These are phyloP conservation scores for Bambusicola thoracicus DNA, from an alignment of 2,113 vertebrate species.

Conservation along the genomic window DNA sequence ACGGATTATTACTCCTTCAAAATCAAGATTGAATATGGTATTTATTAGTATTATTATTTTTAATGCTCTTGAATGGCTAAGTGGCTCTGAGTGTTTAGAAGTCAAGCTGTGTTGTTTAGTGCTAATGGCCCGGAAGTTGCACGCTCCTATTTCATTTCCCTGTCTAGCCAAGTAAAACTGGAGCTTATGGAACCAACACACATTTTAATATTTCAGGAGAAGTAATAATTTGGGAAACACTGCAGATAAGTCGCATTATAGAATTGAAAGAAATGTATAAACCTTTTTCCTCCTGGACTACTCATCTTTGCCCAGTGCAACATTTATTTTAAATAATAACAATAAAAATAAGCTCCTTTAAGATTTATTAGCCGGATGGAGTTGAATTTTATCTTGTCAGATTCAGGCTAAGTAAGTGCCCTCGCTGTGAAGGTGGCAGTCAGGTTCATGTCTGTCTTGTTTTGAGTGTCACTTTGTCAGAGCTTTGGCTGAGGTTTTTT, in stretches of 20 bases:
- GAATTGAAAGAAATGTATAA: neutral
- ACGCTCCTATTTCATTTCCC: neutral
- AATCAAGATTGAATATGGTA: neutral
- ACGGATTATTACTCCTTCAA: neutral
- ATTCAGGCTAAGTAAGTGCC: neutral
- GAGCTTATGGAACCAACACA: fast-evolving
- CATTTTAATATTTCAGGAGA: neutral
- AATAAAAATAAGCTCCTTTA: neutral
- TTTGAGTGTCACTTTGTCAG: neutral
- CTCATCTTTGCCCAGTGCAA: neutral
- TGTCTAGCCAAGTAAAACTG: fast-evolving
- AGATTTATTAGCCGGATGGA: neutral
- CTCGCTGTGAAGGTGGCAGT: neutral
- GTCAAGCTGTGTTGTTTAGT: neutral
- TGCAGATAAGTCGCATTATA: neutral
- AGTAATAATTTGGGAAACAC: neutral
- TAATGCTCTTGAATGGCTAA: neutral
- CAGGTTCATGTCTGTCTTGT: conserved; percentile 14
- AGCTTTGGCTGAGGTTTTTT: neutral
- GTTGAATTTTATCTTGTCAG: conserved; percentile 10
- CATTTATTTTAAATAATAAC: neutral
- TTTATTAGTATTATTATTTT: neutral
- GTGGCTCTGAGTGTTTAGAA: neutral
- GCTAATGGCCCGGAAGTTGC: neutral
- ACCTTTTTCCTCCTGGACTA: neutral